These are phyloP conservation scores for Gopherus evgoodei DNA, from an alignment of 2,113 vertebrate species.

Conservation along the genomic window DNA sequence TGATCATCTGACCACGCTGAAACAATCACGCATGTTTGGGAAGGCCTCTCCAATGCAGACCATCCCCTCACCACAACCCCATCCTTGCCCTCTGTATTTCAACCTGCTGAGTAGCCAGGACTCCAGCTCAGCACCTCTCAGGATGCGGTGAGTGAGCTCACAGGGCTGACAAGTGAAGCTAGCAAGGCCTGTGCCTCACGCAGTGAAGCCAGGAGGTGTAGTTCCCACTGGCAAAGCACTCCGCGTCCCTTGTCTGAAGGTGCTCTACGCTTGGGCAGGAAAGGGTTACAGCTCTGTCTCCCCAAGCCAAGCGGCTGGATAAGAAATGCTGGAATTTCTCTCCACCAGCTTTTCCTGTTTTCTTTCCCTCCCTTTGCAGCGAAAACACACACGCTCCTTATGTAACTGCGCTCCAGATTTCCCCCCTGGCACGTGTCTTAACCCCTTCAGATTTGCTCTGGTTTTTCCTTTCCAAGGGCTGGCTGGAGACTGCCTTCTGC, in stretches of 20 bases:
- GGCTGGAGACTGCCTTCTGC: not conserved
- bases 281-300: not conserved
- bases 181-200: not conserved
- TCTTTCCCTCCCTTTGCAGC: not conserved
- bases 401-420: not conserved
- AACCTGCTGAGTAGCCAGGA: not conserved
- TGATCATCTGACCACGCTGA: too few species aligned
- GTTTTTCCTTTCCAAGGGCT: not conserved
- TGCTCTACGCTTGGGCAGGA: not conserved
- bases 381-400: not conserved
- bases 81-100: not conserved
- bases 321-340: not conserved
- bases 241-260: not conserved
- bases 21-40: too few species aligned
- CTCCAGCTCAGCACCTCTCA: not conserved
- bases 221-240: rapidly evolving
- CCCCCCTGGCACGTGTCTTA: not conserved
- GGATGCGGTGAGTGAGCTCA: too few species aligned
- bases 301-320: not conserved
- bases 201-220: not conserved
- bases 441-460: not conserved
- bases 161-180: not conserved
- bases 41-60: too few species aligned
- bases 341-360: not conserved
- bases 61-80: not conserved